Evolutionary conservation across 2,113 vertebrate species (phyloP), one percentile per base, ranked within the genome.

Genomic region (Aepyceros melampus): DNA sequence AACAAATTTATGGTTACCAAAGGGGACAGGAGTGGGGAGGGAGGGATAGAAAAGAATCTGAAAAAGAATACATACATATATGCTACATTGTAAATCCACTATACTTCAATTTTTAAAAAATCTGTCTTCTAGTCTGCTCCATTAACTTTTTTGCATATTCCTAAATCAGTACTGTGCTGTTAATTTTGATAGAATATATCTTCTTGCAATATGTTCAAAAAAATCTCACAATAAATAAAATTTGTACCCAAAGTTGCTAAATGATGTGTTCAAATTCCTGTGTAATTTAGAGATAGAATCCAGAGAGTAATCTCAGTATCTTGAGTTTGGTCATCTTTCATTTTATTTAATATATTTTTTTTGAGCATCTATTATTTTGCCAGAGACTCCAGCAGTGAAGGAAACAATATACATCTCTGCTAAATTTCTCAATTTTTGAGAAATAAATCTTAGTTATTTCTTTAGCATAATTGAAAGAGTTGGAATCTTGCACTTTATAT

Each of bases 371-470:
- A 33, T 6, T 53, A 19, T 56, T 33, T 17, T 17, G 15, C 21
- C 33, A 40, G 58, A 93, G 27, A 23, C 60, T 81, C 21, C 6
- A 85, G 5, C 29, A 87, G n/a, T 31, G n/a, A 93, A 94, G 5
- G 25, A 94, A 92, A 79, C 23, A 83, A 51, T 7, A 19, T 49
- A 60, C 16, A 79, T 9, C 29, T 89, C 33, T 94, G 40, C 40
- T 92, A 53, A 82, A 79, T 67, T 92, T 94, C 17, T 23, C 36
- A 89, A 11, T 36, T 94, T 97, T 96, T 49, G 86, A 51, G 36
- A 93, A 95, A 51, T 67, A 82, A 67, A 92, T 84, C 56, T 95
- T 93, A 89, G 43, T 84, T 91, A 87, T 95, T 93, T 62, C 10
- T 88, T 47, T 13, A 95, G 7, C 8, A 86, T 89, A 94, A 78